Evolutionary conservation across 2,888 invertebrate genomes (phyloP), one percentile per base, ranked within the genome.

Genomic region (Nymphalis urticae): DNA sequence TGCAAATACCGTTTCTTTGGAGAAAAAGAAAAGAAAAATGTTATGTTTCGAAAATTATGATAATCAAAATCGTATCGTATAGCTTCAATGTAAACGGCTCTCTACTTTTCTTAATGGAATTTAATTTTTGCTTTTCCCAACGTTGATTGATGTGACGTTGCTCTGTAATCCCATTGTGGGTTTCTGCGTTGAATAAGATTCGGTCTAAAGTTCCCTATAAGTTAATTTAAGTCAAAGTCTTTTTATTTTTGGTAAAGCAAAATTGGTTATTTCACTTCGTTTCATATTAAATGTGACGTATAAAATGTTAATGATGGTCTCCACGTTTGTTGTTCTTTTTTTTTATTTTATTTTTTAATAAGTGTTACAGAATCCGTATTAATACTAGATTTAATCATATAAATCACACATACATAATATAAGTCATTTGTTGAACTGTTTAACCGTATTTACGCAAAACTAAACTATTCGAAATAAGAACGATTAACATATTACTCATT

Each of bases 141-240:
- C 70, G 66, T 69, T 75, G 73, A 75, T 75, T 74, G 74, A 75
- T 74, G 72, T 68, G 72, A 72, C 69, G 68, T 69, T 72, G 64
- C 68, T 67, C 71, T 74, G 66, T 73, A 73, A 75, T 75, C 73
- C 71, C 71, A 69, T 73, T 72, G 72, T 72, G 68, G 73, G 64
- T 69, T 73, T 64, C 66, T 66, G 66, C 66, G 64, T 60, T 60
- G 68, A 73, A 70, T 65, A 72, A 70, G 68, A 72, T 70, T 73
- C 70, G 56, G 70, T 68, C 65, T 53, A 72, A 73, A 74, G 72
- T 72, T 73, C 69, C 74, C 62, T 66, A 64, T 73, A 68, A 74
- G 73, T 75, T 72, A 73, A 75, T 75, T 75, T 71, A 68, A 69
- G 53, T 66, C 70, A 50, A 69, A 60, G 71, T 61, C 68, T 70